Conservation (phyloP, 2,888 invertebrate genomes). For the Thelaira solivaga region DNA sequence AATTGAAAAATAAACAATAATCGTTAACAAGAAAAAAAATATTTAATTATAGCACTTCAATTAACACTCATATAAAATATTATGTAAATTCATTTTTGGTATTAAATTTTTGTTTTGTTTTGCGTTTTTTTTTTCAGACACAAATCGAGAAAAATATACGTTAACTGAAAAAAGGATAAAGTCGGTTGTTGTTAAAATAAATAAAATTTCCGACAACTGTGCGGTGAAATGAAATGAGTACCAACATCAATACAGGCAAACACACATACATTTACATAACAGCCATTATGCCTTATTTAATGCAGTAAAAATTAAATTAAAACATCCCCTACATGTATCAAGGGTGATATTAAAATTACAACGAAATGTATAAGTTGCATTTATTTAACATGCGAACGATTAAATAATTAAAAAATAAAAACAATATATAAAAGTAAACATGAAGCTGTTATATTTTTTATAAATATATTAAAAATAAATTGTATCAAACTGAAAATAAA, state of each 20-base stretch:
- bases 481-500: too few species aligned
- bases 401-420: conserved; percentile 1
- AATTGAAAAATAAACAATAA: conserved; percentile 10
- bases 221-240: too few species aligned
- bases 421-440: neutral
- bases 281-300: neutral
- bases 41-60: conserved; percentile 36
- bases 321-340: conserved; percentile 15
- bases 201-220: conserved; percentile 1
- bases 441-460: neutral
- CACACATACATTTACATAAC: neutral
- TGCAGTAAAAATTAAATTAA: neutral
- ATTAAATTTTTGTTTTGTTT: neutral
- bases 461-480: neutral
- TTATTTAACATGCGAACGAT: neutral
- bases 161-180: neutral
- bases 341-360: conserved; percentile 3
- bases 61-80: conserved; percentile 9
- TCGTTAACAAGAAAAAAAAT: conserved; percentile 15
- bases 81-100: conserved; percentile 9
- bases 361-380: neutral
- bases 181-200: conserved; percentile 5
- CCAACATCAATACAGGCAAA: neutral
- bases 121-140: neutral
- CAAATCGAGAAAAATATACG: neutral